Evolutionary conservation across 2,113 vertebrate species (phyloP), one percentile per base, ranked within the genome.

Genomic region (Regulus satrapa): DNA sequence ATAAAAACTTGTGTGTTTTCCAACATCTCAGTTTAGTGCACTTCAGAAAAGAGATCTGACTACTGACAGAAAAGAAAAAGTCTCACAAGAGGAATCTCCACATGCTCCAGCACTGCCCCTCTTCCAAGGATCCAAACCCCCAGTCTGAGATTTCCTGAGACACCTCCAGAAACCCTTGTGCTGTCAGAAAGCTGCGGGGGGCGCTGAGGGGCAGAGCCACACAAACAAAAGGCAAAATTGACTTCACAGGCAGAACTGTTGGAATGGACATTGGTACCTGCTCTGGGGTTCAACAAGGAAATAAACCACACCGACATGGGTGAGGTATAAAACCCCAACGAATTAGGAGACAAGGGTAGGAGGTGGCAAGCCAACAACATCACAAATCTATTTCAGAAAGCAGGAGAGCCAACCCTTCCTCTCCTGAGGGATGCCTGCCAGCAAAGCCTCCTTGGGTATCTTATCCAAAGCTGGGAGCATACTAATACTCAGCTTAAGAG

Each of bases 241-340:
- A 5, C 8, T 59, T 68, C 32, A 32, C 5, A 28, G 17, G 12
- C 45, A 51, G 28, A 72, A 49, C 3, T 17, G 26, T 18, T 82
- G 56, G 63, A 59, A 26, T 2, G 10, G 9, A 46, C 21, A 36
- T 4, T 62, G 18, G 28, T 26, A 29, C 6, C 7, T 83, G 12
- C 43, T 67, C 76, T 63, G 23, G 23, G 21, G 11, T 45, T 62
- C 36, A 76, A 18, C 7, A 31, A 15, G 25, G 36, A 10, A 21
- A 51, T 28, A 51, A 29, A 2, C 1, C 41, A 40, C 40, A 49
- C 3, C 10, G n/a, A 19, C 18, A 26, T 0, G 6, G 18, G 6
- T 21, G 34, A 3, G 6, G 11, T 26, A 23, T 26, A 64, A 41
- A 87, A 17, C 3, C 28, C 7, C 18, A 28, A 71, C 2, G 24